Evolutionary conservation across 2,888 invertebrate genomes (phyloP).

Genomic region (Isotomurus palustris): DNA sequence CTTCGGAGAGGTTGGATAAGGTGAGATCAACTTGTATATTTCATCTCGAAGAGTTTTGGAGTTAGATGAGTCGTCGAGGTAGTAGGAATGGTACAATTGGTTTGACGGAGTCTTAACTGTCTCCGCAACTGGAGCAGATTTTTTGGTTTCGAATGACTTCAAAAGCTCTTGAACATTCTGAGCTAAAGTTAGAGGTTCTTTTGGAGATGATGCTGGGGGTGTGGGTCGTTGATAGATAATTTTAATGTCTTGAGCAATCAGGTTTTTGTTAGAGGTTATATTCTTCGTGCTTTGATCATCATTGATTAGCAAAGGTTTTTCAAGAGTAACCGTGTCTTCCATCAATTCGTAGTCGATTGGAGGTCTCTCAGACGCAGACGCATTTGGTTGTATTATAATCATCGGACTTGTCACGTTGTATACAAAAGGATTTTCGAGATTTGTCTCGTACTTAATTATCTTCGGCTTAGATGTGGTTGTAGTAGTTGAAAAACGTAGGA

Average conservation of each 20-base stretch:
- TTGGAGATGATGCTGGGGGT: background rate
- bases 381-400: no score
- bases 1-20: no score
- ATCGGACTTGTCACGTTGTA: no score
- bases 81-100: no score
- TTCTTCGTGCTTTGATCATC: no score
- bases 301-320: background rate
- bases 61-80: background rate
- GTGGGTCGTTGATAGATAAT: background rate
- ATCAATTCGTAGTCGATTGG: background rate
- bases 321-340: background rate
- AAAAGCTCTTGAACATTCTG: constrained; percentile 1
- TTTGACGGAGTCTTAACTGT: background rate
- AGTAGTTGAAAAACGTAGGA: no score
- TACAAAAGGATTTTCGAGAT: no score
- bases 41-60: background rate
- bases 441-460: no score
- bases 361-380: no score
- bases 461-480: no score
- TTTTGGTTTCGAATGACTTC: background rate
- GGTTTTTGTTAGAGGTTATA: background rate
- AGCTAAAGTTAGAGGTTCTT: background rate
- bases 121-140: background rate
- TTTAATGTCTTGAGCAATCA: background rate
- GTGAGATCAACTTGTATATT: background rate